A percentile compares a stretch with the other conserved stretches of the same genome.
phyloP scores from a whole-genome alignment of 2,888 invertebrate species.

The Leptopilina myrica region DNA sequence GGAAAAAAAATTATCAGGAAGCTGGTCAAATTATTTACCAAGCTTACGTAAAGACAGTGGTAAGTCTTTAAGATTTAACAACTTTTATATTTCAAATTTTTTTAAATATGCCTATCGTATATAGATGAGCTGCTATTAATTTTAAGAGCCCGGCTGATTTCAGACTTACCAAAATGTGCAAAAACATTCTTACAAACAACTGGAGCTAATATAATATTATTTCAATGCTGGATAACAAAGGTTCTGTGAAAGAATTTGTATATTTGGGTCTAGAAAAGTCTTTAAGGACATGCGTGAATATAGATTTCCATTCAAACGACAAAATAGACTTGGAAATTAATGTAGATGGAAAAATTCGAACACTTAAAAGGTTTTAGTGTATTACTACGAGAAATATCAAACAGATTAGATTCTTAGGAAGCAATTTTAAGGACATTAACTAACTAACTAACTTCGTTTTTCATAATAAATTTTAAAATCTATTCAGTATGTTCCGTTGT shows the following conservation, averaged over 20 bases:
- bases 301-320: conserved; percentile 41
- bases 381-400: neutral
- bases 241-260: conserved; percentile 39
- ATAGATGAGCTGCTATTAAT: conserved; percentile 43
- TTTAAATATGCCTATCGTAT: neutral
- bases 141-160: conserved; percentile 45
- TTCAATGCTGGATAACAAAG: conserved; percentile 38
- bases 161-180: conserved; percentile 48
- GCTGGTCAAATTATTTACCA: too few species aligned
- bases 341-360: too few species aligned
- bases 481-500: too few species aligned
- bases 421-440: too few species aligned
- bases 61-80: too few species aligned
- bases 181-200: conserved; percentile 49
- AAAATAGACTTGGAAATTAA: conserved; percentile 46
- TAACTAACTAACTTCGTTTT: too few species aligned
- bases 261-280: conserved; percentile 52
- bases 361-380: too few species aligned
- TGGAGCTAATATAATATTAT: conserved; percentile 42
- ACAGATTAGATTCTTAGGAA: too few species aligned
- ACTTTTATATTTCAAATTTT: too few species aligned
- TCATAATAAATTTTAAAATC: too few species aligned
- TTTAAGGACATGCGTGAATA: conserved; percentile 46
- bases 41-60: too few species aligned
- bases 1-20: too few species aligned